phyloP scores from a whole-genome alignment of 2,797 vertebrate genomes.

The Falco biarmicus region DNA sequence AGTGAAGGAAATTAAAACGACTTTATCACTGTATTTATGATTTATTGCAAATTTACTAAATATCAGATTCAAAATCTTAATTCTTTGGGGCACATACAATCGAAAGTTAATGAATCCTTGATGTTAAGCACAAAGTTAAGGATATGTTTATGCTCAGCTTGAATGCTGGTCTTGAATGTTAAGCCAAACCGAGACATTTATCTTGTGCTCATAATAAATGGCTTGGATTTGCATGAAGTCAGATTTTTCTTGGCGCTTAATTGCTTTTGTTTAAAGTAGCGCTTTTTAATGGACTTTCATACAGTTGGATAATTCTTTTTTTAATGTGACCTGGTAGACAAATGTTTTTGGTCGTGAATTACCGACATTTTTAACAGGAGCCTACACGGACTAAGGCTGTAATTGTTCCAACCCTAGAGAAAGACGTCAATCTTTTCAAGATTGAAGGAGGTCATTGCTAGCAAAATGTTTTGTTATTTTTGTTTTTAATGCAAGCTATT shows the following conservation, averaged over 20 bases:
- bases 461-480: neutral
- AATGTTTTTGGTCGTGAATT: neutral
- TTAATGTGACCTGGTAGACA: neutral
- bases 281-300: neutral
- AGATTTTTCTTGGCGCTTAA: neutral
- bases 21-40: neutral
- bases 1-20: neutral
- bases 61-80: neutral
- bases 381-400: neutral
- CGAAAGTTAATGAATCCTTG: neutral
- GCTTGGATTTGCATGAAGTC: conserved; percentile 4
- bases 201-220: neutral
- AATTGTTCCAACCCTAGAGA: neutral
- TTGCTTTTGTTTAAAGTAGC: neutral
- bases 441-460: neutral
- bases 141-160: neutral
- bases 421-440: neutral
- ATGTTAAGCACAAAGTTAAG: neutral
- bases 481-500: neutral
- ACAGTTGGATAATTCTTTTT: neutral
- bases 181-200: neutral
- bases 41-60: neutral
- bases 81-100: neutral
- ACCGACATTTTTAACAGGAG: neutral
- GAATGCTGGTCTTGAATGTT: neutral